A percentile compares a stretch with the other conserved stretches of the same genome.
Evolutionary conservation across 1,140 invertebrate genomes (phyloP).

Genomic region (Tetranychus cinnabarinus): DNA sequence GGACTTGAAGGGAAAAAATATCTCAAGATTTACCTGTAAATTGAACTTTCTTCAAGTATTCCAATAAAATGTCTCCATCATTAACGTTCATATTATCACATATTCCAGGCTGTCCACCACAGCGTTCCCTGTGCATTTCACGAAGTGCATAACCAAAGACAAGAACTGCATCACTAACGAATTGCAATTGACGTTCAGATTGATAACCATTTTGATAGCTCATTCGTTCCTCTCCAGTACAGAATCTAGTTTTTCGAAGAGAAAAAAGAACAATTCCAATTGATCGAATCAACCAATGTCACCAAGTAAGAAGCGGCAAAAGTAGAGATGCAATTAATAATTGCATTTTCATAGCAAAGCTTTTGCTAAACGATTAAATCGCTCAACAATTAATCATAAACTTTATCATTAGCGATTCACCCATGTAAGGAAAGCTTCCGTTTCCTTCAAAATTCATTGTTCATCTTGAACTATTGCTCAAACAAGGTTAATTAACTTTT

Average conservation of each 20-base stretch:
- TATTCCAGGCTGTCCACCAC: constrained; percentile 36
- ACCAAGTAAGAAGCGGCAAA: neutral
- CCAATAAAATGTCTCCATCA: constrained; percentile 52
- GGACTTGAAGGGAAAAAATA: too few species aligned
- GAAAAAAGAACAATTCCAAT: neutral
- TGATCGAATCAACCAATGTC: neutral
- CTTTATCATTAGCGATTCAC: too few species aligned
- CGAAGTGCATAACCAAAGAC: constrained; percentile 66
- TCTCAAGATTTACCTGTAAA: constrained; percentile 41
- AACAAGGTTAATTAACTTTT: too few species aligned
- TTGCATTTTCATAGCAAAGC: neutral
- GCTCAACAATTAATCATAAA: neutral
- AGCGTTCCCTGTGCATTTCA: constrained; percentile 58
- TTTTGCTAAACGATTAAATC: neutral
- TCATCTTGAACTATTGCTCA: too few species aligned
- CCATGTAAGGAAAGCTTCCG: too few species aligned
- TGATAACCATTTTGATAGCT: constrained; percentile 37
- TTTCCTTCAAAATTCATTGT: too few species aligned
- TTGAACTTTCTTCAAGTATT: constrained; percentile 53
- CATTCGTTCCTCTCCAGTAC: constrained; percentile 35
- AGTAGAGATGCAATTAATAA: neutral
- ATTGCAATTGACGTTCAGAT: constrained; percentile 68
- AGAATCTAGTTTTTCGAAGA: constrained; percentile 1
- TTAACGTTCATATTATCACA: constrained; percentile 68
- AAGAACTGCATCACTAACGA: constrained; percentile 74